These are phyloP conservation scores for Rhodinocichla rosea DNA, from an alignment of 2,113 vertebrate genomes.

Conservation along the genomic window DNA sequence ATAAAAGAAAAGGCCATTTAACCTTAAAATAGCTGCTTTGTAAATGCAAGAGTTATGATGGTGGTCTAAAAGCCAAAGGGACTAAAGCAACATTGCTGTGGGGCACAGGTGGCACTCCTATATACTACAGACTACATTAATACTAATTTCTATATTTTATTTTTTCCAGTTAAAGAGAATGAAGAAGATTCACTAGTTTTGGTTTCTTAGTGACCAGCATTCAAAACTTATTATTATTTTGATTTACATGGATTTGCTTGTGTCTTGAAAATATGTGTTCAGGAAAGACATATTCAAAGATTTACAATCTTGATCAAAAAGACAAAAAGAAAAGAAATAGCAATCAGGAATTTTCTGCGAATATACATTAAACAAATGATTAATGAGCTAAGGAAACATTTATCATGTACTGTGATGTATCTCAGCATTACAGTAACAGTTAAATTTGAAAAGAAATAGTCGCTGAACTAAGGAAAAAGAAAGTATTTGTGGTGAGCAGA, in stretches of 20 bases:
- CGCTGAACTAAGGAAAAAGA: neutral
- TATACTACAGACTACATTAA: neutral
- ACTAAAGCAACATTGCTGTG: neutral
- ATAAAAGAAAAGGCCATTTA: neutral
- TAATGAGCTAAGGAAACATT: slow-evolving; percentile 19
- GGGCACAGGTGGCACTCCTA: neutral
- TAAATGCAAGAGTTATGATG: neutral
- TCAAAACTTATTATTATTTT: neutral
- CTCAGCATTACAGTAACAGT: neutral
- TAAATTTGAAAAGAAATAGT: neutral
- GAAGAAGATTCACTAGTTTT: neutral
- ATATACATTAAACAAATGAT: slow-evolving; percentile 60
- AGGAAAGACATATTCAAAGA: slow-evolving; percentile 16
- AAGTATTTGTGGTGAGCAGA: neutral
- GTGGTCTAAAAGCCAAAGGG: neutral
- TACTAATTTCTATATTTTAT: neutral
- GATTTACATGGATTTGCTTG: neutral
- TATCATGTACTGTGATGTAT: neutral
- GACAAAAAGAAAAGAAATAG: slow-evolving; percentile 63
- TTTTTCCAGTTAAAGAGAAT: neutral
- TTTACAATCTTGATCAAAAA: slow-evolving; percentile 61
- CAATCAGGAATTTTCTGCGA: slow-evolving; percentile 60
- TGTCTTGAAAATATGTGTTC: neutral
- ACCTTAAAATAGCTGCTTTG: neutral
- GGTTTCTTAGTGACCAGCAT: slow-evolving; percentile 24